Conservation (phyloP, 2,113 vertebrate genomes). For the Acrocephalus kingi region DNA sequence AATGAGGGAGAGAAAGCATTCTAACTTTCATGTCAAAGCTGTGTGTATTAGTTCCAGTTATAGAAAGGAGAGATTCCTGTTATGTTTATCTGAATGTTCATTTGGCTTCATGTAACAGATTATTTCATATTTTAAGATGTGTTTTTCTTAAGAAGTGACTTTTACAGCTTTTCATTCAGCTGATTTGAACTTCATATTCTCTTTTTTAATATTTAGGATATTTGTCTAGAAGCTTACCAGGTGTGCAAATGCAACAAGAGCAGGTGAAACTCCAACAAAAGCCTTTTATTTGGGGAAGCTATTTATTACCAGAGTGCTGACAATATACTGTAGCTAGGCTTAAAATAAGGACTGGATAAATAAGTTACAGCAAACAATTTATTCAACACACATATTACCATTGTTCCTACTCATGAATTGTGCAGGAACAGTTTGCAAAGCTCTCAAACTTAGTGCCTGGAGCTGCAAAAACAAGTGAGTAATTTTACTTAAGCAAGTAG, state of each 20-base stretch:
- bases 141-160: neutral
- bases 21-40: neutral
- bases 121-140: neutral
- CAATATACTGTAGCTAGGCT: neutral
- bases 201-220: neutral
- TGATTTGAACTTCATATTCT: neutral
- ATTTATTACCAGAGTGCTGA: slow-evolving; percentile 31
- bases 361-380: slow-evolving; percentile 28
- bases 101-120: neutral
- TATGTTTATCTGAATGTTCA: neutral
- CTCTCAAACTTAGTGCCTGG: neutral
- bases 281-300: slow-evolving; percentile 3
- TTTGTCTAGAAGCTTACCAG: slow-evolving; percentile 1
- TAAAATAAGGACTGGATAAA: slow-evolving; percentile 11
- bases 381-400: neutral
- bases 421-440: neutral
- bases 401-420: neutral
- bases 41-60: neutral
- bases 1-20: neutral
- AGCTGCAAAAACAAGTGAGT: neutral
- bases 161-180: neutral
- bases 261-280: slow-evolving; percentile 38
- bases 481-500: neutral
- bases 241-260: neutral
- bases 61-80: neutral